Evolutionary conservation across 2,888 invertebrate genomes (phyloP).

Genomic region (Drosophila longiperda): DNA sequence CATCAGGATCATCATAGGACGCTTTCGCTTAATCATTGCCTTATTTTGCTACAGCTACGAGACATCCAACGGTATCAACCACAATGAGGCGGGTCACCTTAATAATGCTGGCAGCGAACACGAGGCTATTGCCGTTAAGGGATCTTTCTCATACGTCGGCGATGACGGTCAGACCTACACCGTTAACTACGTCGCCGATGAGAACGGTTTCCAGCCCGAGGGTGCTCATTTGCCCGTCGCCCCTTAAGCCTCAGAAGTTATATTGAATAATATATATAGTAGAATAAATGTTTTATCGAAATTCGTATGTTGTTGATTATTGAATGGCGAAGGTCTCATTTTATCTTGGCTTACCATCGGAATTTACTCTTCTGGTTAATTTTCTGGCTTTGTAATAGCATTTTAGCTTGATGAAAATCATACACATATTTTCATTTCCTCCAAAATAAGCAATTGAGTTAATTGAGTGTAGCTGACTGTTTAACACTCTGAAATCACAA

Average conservation of each 20-base stretch:
- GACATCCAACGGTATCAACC: constrained; percentile 72
- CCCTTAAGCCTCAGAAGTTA: constrained; percentile 5
- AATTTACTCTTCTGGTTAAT: background rate
- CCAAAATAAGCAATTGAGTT: no score
- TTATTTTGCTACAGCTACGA: constrained; percentile 30
- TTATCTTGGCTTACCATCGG: background rate
- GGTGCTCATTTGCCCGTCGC: constrained; percentile 75
- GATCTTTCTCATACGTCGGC: constrained; percentile 63
- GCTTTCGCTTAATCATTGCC: constrained; percentile 7
- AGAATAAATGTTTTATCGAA: constrained; percentile 48
- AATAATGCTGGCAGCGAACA: constrained; percentile 58
- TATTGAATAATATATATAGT: constrained; percentile 29
- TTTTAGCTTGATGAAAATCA: background rate
- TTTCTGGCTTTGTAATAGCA: background rate
- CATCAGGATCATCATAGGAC: background rate
- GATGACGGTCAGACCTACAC: constrained; percentile 70
- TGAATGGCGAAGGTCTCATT: background rate
- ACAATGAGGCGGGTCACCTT: constrained; percentile 45
- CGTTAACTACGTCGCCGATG: constrained; percentile 81
- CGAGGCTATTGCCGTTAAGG: constrained; percentile 70
- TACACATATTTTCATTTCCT: no score
- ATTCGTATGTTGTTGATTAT: constrained; percentile 10
- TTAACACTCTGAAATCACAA: background rate
- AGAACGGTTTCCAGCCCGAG: constrained; percentile 86
- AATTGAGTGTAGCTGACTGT: no score